phyloP scores from a whole-genome alignment of 2,888 invertebrate genomes.

The Oxyteleia sp. region DNA sequence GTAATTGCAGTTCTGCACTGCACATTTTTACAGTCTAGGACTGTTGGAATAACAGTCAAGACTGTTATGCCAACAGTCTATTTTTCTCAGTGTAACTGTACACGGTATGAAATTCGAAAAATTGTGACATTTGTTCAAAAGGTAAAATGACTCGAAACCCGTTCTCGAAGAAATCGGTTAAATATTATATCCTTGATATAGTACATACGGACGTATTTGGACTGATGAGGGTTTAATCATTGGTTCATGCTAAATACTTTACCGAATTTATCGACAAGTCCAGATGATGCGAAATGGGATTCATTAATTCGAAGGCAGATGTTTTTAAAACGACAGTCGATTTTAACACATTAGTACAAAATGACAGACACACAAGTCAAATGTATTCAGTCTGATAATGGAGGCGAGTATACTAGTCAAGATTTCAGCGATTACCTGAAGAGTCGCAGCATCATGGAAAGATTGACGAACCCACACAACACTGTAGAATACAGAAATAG shows the following conservation, averaged over 20 bases:
- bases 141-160: slow-evolving; percentile 21
- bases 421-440: slow-evolving; percentile 12
- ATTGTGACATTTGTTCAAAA: slow-evolving; percentile 10
- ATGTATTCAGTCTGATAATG: slow-evolving; percentile 15
- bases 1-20: too few species aligned
- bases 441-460: neutral
- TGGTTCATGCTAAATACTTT: neutral
- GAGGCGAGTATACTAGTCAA: neutral
- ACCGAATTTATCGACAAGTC: slow-evolving; percentile 1
- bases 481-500: slow-evolving; percentile 51
- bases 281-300: neutral
- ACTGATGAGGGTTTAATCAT: neutral
- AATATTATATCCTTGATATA: slow-evolving; percentile 14
- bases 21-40: too few species aligned
- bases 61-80: too few species aligned
- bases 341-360: neutral
- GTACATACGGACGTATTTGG: slow-evolving; percentile 8
- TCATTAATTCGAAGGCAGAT: slow-evolving; percentile 6
- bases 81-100: too few species aligned
- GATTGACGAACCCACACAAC: neutral
- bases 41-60: too few species aligned
- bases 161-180: slow-evolving; percentile 13
- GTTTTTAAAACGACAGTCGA: slow-evolving; percentile 4
- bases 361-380: neutral
- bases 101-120: neutral